These are phyloP conservation scores for Coranthus polyacanthus DNA, from an alignment of 2,797 vertebrate species.

Conservation along the genomic window DNA sequence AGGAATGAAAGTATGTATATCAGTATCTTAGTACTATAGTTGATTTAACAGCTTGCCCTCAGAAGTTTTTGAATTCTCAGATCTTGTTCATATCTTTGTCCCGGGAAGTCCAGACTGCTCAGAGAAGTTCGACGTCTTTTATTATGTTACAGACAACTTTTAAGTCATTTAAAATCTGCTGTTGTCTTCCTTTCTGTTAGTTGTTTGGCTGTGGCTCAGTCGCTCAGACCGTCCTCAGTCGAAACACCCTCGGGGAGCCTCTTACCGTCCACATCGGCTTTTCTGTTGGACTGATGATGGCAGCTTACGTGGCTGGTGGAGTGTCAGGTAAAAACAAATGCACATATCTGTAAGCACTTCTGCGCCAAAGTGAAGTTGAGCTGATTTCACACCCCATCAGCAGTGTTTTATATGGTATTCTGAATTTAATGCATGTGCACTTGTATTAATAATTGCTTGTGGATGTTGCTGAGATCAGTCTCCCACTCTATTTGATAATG, in stretches of 20 bases:
- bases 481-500: slow-evolving; percentile 2
- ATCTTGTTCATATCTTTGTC: neutral
- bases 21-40: too few relatives aligned
- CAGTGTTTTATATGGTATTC: neutral
- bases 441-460: neutral
- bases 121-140: neutral
- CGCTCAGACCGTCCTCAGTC: slow-evolving; percentile 92
- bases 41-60: neutral
- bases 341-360: neutral
- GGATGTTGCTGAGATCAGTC: neutral
- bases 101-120: neutral
- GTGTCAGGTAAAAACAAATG: slow-evolving; percentile 90
- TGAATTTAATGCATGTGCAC: neutral
- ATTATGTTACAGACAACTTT: neutral
- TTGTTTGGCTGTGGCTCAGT: slow-evolving; percentile 92
- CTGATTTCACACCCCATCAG: neutral
- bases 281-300: slow-evolving; percentile 91
- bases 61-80: neutral
- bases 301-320: slow-evolving; percentile 90
- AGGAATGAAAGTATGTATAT: too few relatives aligned
- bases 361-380: neutral
- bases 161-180: slow-evolving; percentile 1
- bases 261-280: slow-evolving; percentile 90
- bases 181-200: slow-evolving; percentile 70
- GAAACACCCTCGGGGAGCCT: slow-evolving; percentile 87